Percentiles rank a stretch among this genome's conserved stretches.
Evolutionary conservation across 2,113 vertebrate genomes (phyloP).

Genomic region (Baryphthengus martii): DNA sequence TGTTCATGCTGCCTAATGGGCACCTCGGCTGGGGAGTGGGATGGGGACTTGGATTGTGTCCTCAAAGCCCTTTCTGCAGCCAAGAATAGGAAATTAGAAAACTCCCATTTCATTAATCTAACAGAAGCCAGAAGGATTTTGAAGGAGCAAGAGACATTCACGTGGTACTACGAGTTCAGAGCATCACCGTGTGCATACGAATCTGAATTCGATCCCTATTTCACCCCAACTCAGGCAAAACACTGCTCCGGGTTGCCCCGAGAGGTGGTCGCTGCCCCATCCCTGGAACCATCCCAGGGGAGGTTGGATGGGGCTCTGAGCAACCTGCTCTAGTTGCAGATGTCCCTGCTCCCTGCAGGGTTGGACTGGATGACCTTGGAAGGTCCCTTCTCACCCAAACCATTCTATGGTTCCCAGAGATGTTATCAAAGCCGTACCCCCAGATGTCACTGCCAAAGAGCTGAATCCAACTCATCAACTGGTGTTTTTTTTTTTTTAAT

Average conservation of each 20-base stretch:
- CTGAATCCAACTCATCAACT: neutral
- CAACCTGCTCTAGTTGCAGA: neutral
- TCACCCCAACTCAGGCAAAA: neutral
- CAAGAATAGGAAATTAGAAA: neutral
- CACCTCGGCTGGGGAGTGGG: rapidly evolving
- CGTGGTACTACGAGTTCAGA: neutral
- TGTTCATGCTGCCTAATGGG: rapidly evolving
- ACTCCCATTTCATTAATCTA: neutral
- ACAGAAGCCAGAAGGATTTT: neutral
- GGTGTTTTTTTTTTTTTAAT: neutral
- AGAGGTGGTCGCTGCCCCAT: neutral
- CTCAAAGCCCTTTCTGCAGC: neutral
- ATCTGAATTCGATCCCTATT: neutral
- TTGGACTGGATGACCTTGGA: neutral
- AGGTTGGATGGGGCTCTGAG: neutral
- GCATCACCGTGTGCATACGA: rapidly evolving
- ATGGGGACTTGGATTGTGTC: rapidly evolving
- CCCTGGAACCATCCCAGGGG: neutral
- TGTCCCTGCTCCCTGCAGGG: neutral
- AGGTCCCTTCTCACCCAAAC: neutral
- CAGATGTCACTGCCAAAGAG: neutral
- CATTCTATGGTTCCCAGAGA: neutral
- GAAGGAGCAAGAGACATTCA: neutral
- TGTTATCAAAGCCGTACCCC: rapidly evolving
- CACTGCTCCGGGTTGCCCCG: neutral